Percentiles rank a stretch among this genome's conserved stretches.
Evolutionary conservation across 2,888 invertebrate species (phyloP).

Genomic region (Zygogramma bicolorata): DNA sequence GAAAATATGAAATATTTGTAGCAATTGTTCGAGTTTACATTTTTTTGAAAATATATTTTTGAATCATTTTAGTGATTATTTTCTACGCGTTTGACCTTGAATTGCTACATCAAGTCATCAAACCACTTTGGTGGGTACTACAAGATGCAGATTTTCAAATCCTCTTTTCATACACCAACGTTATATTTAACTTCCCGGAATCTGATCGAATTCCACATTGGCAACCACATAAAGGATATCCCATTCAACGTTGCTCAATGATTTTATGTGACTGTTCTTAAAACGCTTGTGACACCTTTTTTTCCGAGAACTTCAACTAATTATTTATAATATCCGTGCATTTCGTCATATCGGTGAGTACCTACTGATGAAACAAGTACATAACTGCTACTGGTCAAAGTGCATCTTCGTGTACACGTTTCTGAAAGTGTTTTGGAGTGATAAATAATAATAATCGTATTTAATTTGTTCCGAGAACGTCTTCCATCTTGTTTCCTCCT

Average conservation of each 20-base stretch:
- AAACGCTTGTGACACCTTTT: background rate
- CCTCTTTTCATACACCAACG: too few species aligned
- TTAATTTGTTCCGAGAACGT: background rate
- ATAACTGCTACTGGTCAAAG: constrained; percentile 18
- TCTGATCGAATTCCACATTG: background rate
- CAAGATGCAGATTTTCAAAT: too few species aligned
- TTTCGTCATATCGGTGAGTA: background rate
- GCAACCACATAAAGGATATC: background rate
- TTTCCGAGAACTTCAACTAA: background rate
- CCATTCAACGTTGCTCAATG: background rate
- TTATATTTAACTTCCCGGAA: background rate
- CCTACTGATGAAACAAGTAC: constrained; percentile 5
- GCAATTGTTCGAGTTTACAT: too few species aligned
- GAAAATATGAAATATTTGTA: too few species aligned
- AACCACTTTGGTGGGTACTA: too few species aligned
- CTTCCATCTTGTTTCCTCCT: background rate
- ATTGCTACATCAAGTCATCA: too few species aligned
- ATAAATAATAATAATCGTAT: background rate
- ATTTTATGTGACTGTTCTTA: background rate
- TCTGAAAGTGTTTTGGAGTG: background rate
- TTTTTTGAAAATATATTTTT: too few species aligned
- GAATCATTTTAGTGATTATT: too few species aligned
- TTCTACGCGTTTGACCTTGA: too few species aligned
- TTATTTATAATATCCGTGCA: background rate
- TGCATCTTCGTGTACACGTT: constrained; percentile 19